Base-by-base conservation (phyloP, 2,888 invertebrate species). In the Metopia argyrocephala region DNA sequence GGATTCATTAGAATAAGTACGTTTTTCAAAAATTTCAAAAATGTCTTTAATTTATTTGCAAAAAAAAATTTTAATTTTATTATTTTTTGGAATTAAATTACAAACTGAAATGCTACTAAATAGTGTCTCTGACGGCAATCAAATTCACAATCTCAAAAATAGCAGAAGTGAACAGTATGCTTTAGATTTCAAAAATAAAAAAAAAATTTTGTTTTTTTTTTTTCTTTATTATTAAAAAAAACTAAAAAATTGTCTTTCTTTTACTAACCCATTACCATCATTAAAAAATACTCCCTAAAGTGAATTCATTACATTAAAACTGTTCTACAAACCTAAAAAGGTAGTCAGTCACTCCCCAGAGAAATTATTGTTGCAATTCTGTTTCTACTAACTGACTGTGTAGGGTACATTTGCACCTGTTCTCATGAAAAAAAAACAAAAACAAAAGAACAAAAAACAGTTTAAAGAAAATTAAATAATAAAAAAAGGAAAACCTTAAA, bases 401-500 rank as follows among this genome's bases (percentile, higher is more conserved):
- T 31, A 50, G 59, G 23, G 59, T 61, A 28, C 59, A 31, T 12
- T 6, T 50, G 59, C 59, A 69, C 23, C 9, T 1, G 5, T 15
- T 6, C 5, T 28, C 2, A 12, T 18, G 18, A 3, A 6, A 1
- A 5, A n/a, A 59, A 9, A 52, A 28, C 2, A n/a, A 45, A 62
- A 20, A 5, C 25, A 45, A 50, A 5, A 38, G 2, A 71, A 20
- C 7, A 23, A 6, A 28, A 57, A 57, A 31, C 20, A 57, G 15
- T 38, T 38, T 12, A 38, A 38, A 57, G 4, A 28, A 57, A 1
- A 31, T 1, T 12, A 50, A 25, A 73, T 23, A 46, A 15, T n/a
- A 23, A 48, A 46, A 54, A 18, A 25, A 18, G 15, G n/a, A 62
- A 48, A 65, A 62, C 54, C 48, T 65, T 62, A 74, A 74, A 28